phyloP scores from a whole-genome alignment of 2,113 vertebrate genomes.

The Clupea harengus region DNA sequence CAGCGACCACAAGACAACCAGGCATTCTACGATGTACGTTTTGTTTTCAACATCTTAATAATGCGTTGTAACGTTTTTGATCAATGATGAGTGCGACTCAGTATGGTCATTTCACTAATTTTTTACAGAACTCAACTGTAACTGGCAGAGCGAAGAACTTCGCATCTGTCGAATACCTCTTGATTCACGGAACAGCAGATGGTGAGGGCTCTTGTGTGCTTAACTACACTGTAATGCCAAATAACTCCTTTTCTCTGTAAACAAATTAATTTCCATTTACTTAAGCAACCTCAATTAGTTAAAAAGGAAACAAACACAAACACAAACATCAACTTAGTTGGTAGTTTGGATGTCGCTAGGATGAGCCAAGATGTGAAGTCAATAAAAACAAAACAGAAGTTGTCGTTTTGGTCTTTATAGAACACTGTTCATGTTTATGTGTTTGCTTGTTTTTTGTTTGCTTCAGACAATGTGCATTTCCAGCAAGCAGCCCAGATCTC shows the following conservation, averaged over 20 bases:
- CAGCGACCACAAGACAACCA: constrained; percentile 77
- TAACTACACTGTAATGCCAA: background rate
- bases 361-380: background rate
- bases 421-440: background rate
- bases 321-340: background rate
- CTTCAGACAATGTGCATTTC: constrained; percentile 95
- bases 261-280: background rate
- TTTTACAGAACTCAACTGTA: constrained; percentile 87
- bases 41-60: background rate
- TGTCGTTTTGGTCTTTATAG: background rate
- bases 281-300: background rate
- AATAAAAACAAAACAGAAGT: background rate
- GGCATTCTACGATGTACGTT: constrained; percentile 77
- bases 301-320: too few species aligned
- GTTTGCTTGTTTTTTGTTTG: background rate
- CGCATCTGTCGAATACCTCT: constrained; percentile 88
- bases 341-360: background rate
- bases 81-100: background rate
- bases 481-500: constrained; percentile 96
- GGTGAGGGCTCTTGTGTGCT: constrained; percentile 76
- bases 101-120: background rate
- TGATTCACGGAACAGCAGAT: constrained; percentile 97
- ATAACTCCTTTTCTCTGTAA: background rate
- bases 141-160: constrained; percentile 89
- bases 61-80: background rate